Percentiles rank a stretch among this genome's conserved stretches.
Conservation (phyloP, 2,797 vertebrate species). For the Alosa sapidissima region DNA sequence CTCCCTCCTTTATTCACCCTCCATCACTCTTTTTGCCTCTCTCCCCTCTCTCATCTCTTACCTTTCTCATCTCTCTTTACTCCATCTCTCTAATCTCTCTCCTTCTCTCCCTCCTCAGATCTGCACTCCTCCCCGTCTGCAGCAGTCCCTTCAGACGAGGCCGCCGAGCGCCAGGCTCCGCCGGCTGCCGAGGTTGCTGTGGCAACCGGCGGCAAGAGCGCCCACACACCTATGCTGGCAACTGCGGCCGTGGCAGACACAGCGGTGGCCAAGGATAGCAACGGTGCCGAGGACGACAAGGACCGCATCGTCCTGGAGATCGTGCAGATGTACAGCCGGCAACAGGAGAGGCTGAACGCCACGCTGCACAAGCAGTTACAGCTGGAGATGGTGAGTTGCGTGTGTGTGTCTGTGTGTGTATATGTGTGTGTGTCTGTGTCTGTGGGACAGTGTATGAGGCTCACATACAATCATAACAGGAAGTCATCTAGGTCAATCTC, state of each 20-base stretch:
- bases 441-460: background rate
- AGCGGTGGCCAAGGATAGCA: constrained; percentile 70
- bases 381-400: constrained; percentile 87
- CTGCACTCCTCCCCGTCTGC: constrained; percentile 68
- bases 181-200: constrained; percentile 64
- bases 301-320: constrained; percentile 95
- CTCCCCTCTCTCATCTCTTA: constrained; percentile 41
- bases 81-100: constrained; percentile 21
- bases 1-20: constrained; percentile 52
- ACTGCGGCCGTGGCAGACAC: constrained; percentile 72
- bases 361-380: constrained; percentile 94
- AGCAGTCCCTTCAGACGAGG: constrained; percentile 60
- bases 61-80: constrained; percentile 40
- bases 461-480: background rate
- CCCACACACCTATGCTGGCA: constrained; percentile 65
- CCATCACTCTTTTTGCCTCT: background rate
- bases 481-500: background rate
- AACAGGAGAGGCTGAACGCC: constrained; percentile 92
- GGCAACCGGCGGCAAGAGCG: constrained; percentile 73
- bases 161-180: constrained; percentile 70
- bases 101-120: constrained; percentile 62
- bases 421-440: background rate
- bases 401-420: background rate
- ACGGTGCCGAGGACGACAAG: constrained; percentile 89
- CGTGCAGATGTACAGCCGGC: constrained; percentile 92